A percentile compares a stretch with the other conserved stretches of the same genome.
phyloP scores from a whole-genome alignment of 2,888 invertebrate species.

The Hofmannophila pseudospretella region DNA sequence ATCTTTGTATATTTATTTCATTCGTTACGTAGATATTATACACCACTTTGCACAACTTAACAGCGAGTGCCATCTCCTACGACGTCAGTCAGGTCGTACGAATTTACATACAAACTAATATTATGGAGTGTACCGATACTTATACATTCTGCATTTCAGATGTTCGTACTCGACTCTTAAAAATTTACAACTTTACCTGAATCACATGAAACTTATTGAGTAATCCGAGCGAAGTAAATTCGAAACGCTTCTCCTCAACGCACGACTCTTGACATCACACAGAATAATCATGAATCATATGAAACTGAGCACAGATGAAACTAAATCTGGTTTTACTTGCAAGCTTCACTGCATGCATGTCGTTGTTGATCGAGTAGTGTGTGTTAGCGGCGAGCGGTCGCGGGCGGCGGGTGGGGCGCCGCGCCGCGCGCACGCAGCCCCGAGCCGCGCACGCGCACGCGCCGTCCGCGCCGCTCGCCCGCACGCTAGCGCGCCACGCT shows the following conservation, averaged over 20 bases:
- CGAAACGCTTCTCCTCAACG: slow-evolving; percentile 78
- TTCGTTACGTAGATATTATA: slow-evolving; percentile 67
- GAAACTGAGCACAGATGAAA: slow-evolving; percentile 76
- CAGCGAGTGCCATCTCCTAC: slow-evolving; percentile 56
- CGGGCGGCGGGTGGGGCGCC: slow-evolving; percentile 15
- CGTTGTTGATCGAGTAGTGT: slow-evolving; percentile 70
- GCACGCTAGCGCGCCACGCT: slow-evolving; percentile 15
- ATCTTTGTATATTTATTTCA: slow-evolving; percentile 70
- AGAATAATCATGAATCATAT: slow-evolving; percentile 74
- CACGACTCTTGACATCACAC: slow-evolving; percentile 78
- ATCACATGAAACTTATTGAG: slow-evolving; percentile 62
- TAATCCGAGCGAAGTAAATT: slow-evolving; percentile 73
- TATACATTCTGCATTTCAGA: slow-evolving; percentile 72
- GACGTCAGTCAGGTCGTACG: slow-evolving; percentile 48
- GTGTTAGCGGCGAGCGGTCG: slow-evolving; percentile 42
- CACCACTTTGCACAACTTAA: slow-evolving; percentile 74
- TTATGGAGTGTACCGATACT: slow-evolving; percentile 44
- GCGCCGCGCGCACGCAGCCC: slow-evolving; percentile 23
- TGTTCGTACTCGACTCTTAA: slow-evolving; percentile 68
- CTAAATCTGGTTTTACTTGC: slow-evolving; percentile 76
- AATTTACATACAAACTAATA: slow-evolving; percentile 48
- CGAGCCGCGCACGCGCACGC: slow-evolving; percentile 16
- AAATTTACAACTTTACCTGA: slow-evolving; percentile 60
- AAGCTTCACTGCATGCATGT: slow-evolving; percentile 77
- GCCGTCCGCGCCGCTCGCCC: slow-evolving; percentile 15